Evolutionary conservation across 1,140 invertebrate species (phyloP).

Genomic region (Sarcophaga peregrina): DNA sequence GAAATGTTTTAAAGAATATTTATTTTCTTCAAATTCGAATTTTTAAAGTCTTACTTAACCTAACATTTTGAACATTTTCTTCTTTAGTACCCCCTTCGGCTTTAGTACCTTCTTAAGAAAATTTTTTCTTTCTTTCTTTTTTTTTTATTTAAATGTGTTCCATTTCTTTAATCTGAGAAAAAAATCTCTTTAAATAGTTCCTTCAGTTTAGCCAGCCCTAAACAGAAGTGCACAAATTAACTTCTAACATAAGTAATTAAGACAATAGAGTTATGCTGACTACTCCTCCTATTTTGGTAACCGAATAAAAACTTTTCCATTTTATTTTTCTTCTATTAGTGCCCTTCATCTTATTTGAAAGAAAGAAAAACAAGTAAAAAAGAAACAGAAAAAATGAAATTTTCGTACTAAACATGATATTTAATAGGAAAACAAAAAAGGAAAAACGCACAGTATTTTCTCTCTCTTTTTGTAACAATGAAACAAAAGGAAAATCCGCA

Average conservation of each 20-base stretch:
- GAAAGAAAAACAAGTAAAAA: neutral
- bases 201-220: neutral
- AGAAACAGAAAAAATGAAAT: neutral
- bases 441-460: neutral
- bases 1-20: too few relatives aligned
- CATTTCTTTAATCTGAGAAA: too few relatives aligned
- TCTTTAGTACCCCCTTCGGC: too few relatives aligned
- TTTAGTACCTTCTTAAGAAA: too few relatives aligned
- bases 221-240: slow-evolving; percentile 14
- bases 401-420: neutral
- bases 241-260: slow-evolving; percentile 22
- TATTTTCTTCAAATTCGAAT: too few relatives aligned
- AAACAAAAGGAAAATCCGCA: slow-evolving; percentile 4
- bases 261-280: slow-evolving; percentile 21
- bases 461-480: neutral
- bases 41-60: too few relatives aligned
- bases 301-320: neutral
- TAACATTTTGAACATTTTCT: too few relatives aligned
- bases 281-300: slow-evolving; percentile 2
- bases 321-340: too few relatives aligned
- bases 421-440: neutral
- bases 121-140: too few relatives aligned
- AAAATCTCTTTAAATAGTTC: too few relatives aligned
- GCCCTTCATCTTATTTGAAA: too few relatives aligned
- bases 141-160: too few relatives aligned